A percentile compares a stretch with the other conserved stretches of the same genome.
These are phyloP conservation scores for Keiferia lycopersicella DNA, from an alignment of 2,888 invertebrate species.

Conservation along the genomic window DNA sequence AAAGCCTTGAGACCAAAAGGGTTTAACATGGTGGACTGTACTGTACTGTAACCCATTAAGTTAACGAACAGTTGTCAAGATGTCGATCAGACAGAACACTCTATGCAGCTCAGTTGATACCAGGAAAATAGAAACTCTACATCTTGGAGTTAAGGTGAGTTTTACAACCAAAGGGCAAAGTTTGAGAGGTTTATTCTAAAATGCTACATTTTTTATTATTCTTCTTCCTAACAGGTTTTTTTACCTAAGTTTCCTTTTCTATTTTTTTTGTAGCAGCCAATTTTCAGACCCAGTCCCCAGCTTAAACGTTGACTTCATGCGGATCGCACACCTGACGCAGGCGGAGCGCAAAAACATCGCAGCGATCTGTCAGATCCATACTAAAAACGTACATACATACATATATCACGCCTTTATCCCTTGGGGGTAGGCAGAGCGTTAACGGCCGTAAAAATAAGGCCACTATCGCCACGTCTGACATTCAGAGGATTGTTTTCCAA, in stretches of 20 bases:
- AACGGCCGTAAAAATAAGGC: no score
- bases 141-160: conserved; percentile 1
- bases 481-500: no score
- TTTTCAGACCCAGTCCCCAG: no score
- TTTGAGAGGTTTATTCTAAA: neutral
- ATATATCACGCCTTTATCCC: no score
- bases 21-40: conserved; percentile 5
- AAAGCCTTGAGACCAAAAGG: neutral
- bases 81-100: conserved; percentile 77
- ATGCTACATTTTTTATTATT: neutral
- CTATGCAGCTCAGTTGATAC: conserved; percentile 51
- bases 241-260: neutral
- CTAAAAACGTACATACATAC: no score
- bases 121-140: neutral
- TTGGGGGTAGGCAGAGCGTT: no score
- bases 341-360: no score
- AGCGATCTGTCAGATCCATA: no score
- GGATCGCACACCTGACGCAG: no score
- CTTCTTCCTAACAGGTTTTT: neutral
- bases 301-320: no score
- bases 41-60: conserved; percentile 61
- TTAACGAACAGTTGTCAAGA: conserved; percentile 80
- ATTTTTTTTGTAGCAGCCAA: no score
- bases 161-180: neutral
- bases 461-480: no score